Base-by-base conservation (phyloP, 2,113 vertebrate species). In the Spheniscus mendiculus region DNA sequence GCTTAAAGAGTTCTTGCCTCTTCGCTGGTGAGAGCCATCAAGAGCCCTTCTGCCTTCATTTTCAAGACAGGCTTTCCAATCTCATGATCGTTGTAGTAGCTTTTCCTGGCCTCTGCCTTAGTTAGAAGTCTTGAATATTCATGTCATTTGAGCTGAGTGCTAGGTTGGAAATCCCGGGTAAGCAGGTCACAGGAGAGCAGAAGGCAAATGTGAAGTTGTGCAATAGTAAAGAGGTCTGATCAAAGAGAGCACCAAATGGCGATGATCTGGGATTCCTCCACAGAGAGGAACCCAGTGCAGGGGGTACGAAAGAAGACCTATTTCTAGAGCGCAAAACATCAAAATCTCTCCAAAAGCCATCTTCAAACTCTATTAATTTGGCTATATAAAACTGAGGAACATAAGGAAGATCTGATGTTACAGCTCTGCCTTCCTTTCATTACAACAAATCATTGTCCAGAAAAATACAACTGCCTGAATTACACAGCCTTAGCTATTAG, bases 11-110 rank as follows among this genome's bases (percentile, higher is more conserved):
- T 77, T 88, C 78, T 72, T 53, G 15, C 29, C 84, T 94, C 76
- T 66, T 38, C 2, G 6, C 81, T 73, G 78, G 30, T 73, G 87
- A 94, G 87, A 95, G 78, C 62, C 92, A 90, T 69, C 2, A 17
- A 93, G 82, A 91, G 93, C 84, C 71, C 92, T 91, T 53, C 80
- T 96, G 73, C 65, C 6, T 29, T 61, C 56, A 20, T 49, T 61
- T 67, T 49, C 78, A 69, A 58, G 78, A 45, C 17, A 29, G n/a
- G 26, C 56, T 82, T 93, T 87, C 52, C 81, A 36, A 25, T 11
- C 77, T 82, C 36, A 0, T 6, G 1, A 82, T 56, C 1, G 0
- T 3, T 59, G n/a, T 1, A 26, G 45, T 6, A 86, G 90, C 34
- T 89, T 56, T 83, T 66, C 86, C 62, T 2, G 6, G 15, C 56